Percentiles rank a stretch among this genome's conserved stretches.
These are phyloP conservation scores for Drosophila ohnishii DNA, from an alignment of 1,140 invertebrate species.

Conservation along the genomic window DNA sequence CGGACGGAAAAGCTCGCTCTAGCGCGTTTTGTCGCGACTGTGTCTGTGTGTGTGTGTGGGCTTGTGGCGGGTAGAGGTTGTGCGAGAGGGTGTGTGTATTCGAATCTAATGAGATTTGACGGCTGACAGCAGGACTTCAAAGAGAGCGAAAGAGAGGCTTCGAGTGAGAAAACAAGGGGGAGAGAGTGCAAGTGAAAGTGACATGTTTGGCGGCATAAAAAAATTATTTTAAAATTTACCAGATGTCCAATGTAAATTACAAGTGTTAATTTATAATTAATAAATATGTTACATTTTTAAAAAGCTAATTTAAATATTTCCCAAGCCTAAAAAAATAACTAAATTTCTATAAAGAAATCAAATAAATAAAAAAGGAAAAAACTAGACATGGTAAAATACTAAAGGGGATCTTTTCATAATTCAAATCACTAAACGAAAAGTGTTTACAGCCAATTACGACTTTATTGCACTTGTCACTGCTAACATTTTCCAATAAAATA, in stretches of 20 bases:
- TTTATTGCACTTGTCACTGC: background rate
- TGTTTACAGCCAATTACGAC: background rate
- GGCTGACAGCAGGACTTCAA: slow-evolving; percentile 55
- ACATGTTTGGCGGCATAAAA: slow-evolving; percentile 30
- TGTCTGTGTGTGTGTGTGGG: slow-evolving; percentile 5
- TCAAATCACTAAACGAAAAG: background rate
- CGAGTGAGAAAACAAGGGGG: slow-evolving; percentile 17
- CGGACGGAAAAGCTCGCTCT: slow-evolving; percentile 77
- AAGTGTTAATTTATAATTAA: background rate
- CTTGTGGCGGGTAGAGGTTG: slow-evolving; percentile 2
- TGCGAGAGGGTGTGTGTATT: slow-evolving; percentile 37
- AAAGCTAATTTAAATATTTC: background rate
- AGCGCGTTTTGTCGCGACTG: slow-evolving; percentile 60
- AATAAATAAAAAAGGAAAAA: too few species aligned
- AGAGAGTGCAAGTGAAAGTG: slow-evolving; percentile 33
- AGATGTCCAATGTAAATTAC: background rate
- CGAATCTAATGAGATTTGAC: slow-evolving; percentile 70
- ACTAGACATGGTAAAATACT: background rate
- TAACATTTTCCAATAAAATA: slow-evolving; percentile 16
- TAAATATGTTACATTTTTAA: background rate
- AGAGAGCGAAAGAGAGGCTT: slow-evolving; percentile 44
- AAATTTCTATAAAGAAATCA: too few species aligned
- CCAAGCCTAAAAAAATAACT: too few species aligned
- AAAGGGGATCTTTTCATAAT: slow-evolving; percentile 1
- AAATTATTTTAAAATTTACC: background rate